Base-by-base conservation (phyloP, 1,140 invertebrate species). In the Lanistes nyassanus region DNA sequence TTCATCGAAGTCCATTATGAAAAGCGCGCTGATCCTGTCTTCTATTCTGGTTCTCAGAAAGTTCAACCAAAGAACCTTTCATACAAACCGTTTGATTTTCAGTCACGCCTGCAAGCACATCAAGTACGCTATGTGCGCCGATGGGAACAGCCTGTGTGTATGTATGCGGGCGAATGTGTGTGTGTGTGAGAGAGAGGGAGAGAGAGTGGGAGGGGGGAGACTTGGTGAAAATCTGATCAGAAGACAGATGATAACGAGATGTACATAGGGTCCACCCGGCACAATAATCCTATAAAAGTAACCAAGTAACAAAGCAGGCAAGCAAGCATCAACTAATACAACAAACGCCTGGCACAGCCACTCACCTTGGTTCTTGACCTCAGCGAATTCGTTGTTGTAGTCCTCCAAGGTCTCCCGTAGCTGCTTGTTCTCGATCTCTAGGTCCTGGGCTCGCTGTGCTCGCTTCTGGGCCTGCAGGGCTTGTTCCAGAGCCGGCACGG, bases 341-440 rank as follows among this genome's bases (percentile, higher is more conserved):
- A n/a, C n/a, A n/a, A n/a, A n/a, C n/a, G n/a, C n/a, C n/a, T n/a
- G n/a, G n/a, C n/a, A n/a, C n/a, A n/a, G n/a, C 7, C 64, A 67
- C 78, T 66, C 79, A 90, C 90, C 90, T 89, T 91, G 91, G 76
- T 90, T 91, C 81, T 90, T 90, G 16, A 91, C 90, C 80, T 91
- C 90, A 39, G 91, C 90, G 82, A 91, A 91, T 81, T 92, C 91
- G 75, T 89, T 85, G 81, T 91, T 91, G 85, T 91, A 92, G 71
- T 91, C 91, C 62, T 88, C 88, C 21, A 91, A 81, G 11, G 91
- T 91, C 76, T 91, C 90, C 75, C 90, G 81, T 42, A 92, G 81
- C 79, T 91, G 90, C 76, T 90, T 90, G 83, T 91, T 91, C 82
- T 91, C 90, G n/a, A 91, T 88, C 81, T 92, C 91, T n/a, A 91